Conservation (phyloP, 2,888 invertebrate genomes). For the Agrochola macilenta region DNA sequence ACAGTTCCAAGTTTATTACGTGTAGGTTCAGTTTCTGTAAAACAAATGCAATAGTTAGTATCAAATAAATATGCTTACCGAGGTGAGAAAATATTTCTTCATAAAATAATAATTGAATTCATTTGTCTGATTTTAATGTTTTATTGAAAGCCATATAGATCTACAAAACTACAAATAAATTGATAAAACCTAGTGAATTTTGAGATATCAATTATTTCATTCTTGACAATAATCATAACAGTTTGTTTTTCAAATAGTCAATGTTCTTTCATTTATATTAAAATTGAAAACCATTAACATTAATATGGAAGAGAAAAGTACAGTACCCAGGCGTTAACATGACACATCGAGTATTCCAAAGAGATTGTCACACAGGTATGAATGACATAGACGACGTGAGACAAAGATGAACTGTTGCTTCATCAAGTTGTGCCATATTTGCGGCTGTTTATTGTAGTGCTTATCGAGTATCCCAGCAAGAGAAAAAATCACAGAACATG, state of each 20-base stretch:
- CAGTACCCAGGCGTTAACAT: background rate
- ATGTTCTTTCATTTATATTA: too few relatives aligned
- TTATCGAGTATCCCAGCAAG: background rate
- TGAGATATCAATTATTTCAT: background rate
- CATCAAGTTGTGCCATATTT: background rate
- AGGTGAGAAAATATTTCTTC: background rate
- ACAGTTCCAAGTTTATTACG: slow-evolving; percentile 43
- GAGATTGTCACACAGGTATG: background rate
- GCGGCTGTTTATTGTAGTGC: background rate
- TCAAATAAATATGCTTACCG: slow-evolving; percentile 32
- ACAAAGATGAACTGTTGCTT: background rate
- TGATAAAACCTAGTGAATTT: slow-evolving; percentile 2
- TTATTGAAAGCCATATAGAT: slow-evolving; percentile 22
- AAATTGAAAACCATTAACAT: background rate
- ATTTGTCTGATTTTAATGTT: background rate
- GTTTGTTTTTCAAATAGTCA: background rate
- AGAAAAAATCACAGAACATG: background rate
- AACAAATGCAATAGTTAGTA: slow-evolving; percentile 40
- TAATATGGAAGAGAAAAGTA: background rate
- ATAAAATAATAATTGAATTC: background rate
- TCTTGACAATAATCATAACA: background rate
- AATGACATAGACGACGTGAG: background rate
- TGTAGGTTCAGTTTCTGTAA: slow-evolving; percentile 39
- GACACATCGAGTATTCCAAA: background rate
- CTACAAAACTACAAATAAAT: slow-evolving; percentile 10